These are phyloP conservation scores for Ophioderma brevispina DNA, from an alignment of 35 echinoderm and acorn worm genomes.

Conservation along the genomic window DNA sequence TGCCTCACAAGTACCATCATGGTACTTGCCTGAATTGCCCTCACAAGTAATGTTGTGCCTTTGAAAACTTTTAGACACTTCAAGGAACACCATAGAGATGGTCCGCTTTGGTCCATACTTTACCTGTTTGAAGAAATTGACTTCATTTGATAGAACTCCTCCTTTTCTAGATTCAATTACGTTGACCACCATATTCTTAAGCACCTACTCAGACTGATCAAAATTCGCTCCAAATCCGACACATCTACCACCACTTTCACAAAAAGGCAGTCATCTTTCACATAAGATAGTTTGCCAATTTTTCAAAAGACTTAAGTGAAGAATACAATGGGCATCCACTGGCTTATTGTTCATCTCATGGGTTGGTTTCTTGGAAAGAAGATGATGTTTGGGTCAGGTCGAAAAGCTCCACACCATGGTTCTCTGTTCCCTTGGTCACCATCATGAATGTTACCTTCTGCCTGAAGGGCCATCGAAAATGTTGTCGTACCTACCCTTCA, in stretches of 20 bases:
- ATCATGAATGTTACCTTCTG: conserved; percentile 61
- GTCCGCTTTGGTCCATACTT: no score
- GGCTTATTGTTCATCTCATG: conserved; percentile 83
- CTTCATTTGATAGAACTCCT: no score
- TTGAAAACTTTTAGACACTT: no score
- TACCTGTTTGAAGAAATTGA: no score
- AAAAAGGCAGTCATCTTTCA: conserved; percentile 65
- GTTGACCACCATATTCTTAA: no score
- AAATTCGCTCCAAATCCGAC: conserved; percentile 27
- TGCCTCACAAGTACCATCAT: no score
- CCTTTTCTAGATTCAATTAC: no score
- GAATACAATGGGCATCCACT: conserved; percentile 72
- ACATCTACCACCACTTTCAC: conserved; percentile 60
- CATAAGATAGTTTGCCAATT: conserved; percentile 10
- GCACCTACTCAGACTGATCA: no score
- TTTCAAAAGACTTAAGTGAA: conserved; percentile 17
- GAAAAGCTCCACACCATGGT: conserved; percentile 69
- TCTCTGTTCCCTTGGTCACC: conserved; percentile 35
- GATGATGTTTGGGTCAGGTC: conserved; percentile 65
- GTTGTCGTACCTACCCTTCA: conserved; percentile 58
- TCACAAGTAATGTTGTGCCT: no score
- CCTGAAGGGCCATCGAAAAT: conserved; percentile 70
- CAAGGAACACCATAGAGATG: no score
- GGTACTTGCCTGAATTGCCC: no score
- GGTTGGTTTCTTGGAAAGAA: conserved; percentile 73